phyloP scores from a whole-genome alignment of 2,113 vertebrate species.

The Cyprinodon variegatus region DNA sequence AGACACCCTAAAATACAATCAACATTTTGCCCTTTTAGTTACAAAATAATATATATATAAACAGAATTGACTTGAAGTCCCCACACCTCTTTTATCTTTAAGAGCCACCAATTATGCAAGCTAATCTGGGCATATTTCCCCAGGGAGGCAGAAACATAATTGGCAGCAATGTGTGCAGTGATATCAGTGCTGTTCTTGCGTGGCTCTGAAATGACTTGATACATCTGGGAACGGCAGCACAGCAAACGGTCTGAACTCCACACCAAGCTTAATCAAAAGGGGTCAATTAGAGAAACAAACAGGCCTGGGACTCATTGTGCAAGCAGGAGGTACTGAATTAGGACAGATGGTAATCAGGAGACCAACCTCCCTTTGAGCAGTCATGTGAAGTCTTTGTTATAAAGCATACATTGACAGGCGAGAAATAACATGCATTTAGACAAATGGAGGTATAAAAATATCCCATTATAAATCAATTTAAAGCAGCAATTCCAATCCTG shows the following conservation, averaged over 20 bases:
- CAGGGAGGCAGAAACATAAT: conserved; percentile 69
- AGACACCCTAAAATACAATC: conserved; percentile 26
- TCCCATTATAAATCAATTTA: background rate
- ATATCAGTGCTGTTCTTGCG: conserved; percentile 62
- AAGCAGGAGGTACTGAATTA: conserved; percentile 36
- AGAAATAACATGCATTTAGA: conserved; percentile 11
- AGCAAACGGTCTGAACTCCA: conserved; percentile 40
- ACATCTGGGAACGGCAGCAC: conserved; percentile 53
- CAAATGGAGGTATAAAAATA: conserved; percentile 14
- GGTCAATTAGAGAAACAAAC: conserved; percentile 71
- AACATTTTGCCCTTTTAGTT: conserved; percentile 20
- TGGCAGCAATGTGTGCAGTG: conserved; percentile 67
- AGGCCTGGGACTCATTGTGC: conserved; percentile 45
- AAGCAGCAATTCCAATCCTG: conserved; percentile 2
- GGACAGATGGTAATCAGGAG: conserved; percentile 65
- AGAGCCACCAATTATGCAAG: conserved; percentile 72
- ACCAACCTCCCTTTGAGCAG: conserved; percentile 58
- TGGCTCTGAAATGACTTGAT: conserved; percentile 66
- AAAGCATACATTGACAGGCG: conserved; percentile 21
- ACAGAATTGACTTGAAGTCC: conserved; percentile 46
- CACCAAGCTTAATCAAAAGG: conserved; percentile 60
- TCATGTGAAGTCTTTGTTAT: conserved; percentile 48
- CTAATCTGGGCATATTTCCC: conserved; percentile 79
- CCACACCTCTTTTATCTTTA: conserved; percentile 66
- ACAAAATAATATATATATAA: background rate